A percentile compares a stretch with the other conserved stretches of the same genome.
Evolutionary conservation across 35 echinoderm and acorn worm species (phyloP).

Genomic region (Apostichopus japonicus): DNA sequence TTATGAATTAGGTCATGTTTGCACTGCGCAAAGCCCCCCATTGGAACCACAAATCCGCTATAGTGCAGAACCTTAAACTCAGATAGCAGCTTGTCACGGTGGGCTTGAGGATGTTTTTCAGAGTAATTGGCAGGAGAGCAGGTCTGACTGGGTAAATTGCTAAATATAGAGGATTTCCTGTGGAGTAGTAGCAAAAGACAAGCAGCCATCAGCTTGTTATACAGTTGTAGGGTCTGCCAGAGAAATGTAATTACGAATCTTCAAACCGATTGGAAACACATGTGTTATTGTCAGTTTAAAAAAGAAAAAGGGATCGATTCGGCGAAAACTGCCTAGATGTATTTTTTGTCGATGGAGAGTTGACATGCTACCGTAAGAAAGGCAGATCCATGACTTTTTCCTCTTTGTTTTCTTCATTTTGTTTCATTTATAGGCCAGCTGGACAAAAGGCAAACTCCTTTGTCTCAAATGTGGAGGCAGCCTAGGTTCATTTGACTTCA

Average conservation of each 20-base stretch:
- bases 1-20: constrained; percentile 49
- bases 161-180: constrained; percentile 10
- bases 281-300: neutral
- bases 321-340: no score
- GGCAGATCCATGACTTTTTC: no score
- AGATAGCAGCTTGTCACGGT: constrained; percentile 16
- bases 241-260: neutral
- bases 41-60: neutral
- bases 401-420: neutral
- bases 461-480: constrained; percentile 88
- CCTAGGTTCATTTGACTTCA: constrained; percentile 90
- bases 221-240: neutral
- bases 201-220: neutral
- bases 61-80: neutral
- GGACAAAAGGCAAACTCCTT: constrained; percentile 82
- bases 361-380: no score
- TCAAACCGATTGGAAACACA: neutral
- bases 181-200: neutral
- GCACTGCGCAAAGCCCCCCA: neutral
- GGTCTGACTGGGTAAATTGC: neutral
- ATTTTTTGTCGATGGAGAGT: no score
- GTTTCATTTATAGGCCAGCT: constrained; percentile 62
- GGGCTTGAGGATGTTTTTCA: constrained; percentile 17
- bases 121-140: constrained; percentile 14
- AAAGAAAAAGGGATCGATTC: neutral